These are phyloP conservation scores for Camponotus pennsylvanicus DNA, from an alignment of 1,140 invertebrate genomes.

Conservation along the genomic window DNA sequence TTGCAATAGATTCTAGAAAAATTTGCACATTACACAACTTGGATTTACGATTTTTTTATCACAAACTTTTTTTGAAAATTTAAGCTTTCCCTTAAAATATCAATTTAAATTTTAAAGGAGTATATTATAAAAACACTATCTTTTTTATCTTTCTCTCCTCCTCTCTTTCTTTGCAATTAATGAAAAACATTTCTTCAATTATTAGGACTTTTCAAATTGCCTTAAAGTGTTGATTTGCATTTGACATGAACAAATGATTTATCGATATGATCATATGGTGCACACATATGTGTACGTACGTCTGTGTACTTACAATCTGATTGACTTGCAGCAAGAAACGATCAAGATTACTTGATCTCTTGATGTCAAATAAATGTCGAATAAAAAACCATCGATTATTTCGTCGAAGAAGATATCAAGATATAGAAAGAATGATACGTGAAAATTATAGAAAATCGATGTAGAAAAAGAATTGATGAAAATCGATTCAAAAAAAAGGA, in stretches of 20 bases:
- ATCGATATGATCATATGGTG: conserved; percentile 16
- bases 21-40: not conserved
- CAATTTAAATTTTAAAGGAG: not conserved
- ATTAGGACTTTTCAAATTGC: not conserved
- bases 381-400: conserved; percentile 74
- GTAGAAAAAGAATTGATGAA: not conserved
- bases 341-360: conserved; percentile 77
- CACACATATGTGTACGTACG: conserved; percentile 12
- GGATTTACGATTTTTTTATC: not conserved
- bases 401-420: conserved; percentile 74
- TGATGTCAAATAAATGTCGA: conserved; percentile 62
- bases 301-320: conserved; percentile 59
- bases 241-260: conserved; percentile 13
- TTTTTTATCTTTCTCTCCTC: not conserved
- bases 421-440: conserved; percentile 3
- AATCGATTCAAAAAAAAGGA: not conserved
- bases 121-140: not conserved
- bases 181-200: not conserved
- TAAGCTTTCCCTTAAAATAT: not conserved
- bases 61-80: not conserved
- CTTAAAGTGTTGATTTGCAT: conserved; percentile 15
- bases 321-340: conserved; percentile 40
- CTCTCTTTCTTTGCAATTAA: not conserved
- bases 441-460: conserved; percentile 21
- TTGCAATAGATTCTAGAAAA: not conserved